Percentiles rank a stretch among this genome's conserved stretches.
phyloP scores from a whole-genome alignment of 30 jellyfish, hydroid and myxozoan genomes.

The Cassiopea xamachana region DNA sequence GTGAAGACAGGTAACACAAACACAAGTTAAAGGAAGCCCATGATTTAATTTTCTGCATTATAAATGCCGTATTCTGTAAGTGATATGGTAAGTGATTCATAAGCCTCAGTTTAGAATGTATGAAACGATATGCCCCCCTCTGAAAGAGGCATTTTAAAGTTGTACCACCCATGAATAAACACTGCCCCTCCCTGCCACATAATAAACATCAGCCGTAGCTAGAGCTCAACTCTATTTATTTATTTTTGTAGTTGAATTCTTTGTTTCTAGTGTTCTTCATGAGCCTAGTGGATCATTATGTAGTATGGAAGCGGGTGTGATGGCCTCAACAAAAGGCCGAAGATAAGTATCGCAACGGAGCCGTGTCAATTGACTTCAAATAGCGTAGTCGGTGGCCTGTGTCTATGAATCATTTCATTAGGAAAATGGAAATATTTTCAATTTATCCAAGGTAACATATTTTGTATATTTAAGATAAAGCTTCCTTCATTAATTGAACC shows the following conservation, averaged over 20 bases:
- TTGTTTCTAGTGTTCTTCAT: neutral
- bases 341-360: neutral
- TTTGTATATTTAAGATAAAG: neutral
- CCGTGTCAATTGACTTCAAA: neutral
- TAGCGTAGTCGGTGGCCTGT: slow-evolving; percentile 5
- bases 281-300: neutral
- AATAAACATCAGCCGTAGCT: no score
- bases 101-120: no score
- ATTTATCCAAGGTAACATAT: slow-evolving; percentile 19
- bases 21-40: no score
- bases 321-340: neutral
- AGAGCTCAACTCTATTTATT: neutral
- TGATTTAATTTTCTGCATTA: no score
- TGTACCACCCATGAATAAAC: no score
- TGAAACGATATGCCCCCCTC: no score
- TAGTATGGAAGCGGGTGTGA: neutral
- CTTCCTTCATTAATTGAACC: neutral
- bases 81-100: no score
- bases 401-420: neutral
- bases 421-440: neutral
- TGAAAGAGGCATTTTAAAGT: no score
- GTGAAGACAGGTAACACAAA: no score
- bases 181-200: no score
- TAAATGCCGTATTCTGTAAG: no score
- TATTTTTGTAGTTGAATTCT: neutral